phyloP scores from a whole-genome alignment of 1,140 invertebrate genomes.

The Drosophila eugracilis region DNA sequence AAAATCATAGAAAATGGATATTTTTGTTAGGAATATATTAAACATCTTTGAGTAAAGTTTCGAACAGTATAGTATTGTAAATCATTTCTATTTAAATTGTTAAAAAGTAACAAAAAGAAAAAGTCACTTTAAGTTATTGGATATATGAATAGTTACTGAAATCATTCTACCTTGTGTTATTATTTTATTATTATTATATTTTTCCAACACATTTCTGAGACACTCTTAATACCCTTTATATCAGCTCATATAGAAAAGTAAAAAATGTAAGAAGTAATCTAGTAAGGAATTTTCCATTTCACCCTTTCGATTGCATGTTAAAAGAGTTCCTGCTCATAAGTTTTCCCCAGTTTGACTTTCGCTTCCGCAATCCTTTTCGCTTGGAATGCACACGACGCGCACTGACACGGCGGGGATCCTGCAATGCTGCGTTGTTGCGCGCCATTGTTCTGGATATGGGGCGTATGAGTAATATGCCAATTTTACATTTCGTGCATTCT shows the following conservation, averaged over 20 bases:
- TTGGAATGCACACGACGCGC: neutral
- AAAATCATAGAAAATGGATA: too few species aligned
- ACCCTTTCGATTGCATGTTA: neutral
- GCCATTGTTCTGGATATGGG: conserved; percentile 4
- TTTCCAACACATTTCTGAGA: too few species aligned
- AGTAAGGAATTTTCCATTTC: neutral
- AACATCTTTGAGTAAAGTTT: too few species aligned
- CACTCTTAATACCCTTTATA: neutral
- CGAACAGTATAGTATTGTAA: too few species aligned
- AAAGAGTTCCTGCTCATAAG: neutral
- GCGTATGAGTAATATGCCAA: conserved; percentile 59
- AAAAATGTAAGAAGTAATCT: neutral
- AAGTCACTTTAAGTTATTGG: too few species aligned
- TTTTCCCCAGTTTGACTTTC: conserved; percentile 27
- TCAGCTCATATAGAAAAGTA: neutral
- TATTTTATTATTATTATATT: too few species aligned
- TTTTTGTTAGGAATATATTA: too few species aligned
- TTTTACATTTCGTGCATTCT: conserved; percentile 48
- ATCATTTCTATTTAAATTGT: too few species aligned
- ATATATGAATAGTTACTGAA: too few species aligned
- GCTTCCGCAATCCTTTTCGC: conserved; percentile 12
- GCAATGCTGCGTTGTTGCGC: neutral
- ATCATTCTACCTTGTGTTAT: too few species aligned
- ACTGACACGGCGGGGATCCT: conserved; percentile 5
- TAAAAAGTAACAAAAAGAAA: too few species aligned